phyloP scores from a whole-genome alignment of 2,888 invertebrate species.

The Mongoloraphidia duomilia region DNA sequence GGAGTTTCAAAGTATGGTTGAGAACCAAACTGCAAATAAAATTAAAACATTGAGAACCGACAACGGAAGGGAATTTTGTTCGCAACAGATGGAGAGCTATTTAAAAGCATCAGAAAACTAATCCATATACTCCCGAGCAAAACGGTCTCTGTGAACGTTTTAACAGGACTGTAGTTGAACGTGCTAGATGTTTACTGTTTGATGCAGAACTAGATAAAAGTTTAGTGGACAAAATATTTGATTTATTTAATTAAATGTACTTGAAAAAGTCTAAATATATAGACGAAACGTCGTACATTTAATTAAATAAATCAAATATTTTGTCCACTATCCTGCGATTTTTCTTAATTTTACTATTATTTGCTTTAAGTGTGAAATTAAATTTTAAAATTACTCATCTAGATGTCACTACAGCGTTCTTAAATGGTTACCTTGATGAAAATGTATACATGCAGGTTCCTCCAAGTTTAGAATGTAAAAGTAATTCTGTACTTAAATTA shows the following conservation, averaged over 20 bases:
- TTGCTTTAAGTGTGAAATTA: constrained; percentile 12
- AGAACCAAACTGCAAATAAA: constrained; percentile 14
- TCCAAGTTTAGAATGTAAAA: background rate
- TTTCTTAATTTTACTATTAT: constrained; percentile 14
- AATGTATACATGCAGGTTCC: constrained; percentile 9
- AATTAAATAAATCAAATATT: too few species aligned
- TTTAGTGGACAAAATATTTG: too few species aligned
- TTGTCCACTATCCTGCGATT: too few species aligned
- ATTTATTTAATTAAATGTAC: too few species aligned
- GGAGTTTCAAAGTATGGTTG: constrained; percentile 15
- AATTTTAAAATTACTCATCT: constrained; percentile 12
- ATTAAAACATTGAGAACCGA: constrained; percentile 17
- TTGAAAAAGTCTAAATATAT: too few species aligned
- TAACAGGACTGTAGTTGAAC: constrained; percentile 9
- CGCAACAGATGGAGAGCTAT: constrained; percentile 10
- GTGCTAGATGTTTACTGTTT: constrained; percentile 11
- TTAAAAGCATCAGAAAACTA: constrained; percentile 9
- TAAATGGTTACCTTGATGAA: constrained; percentile 17
- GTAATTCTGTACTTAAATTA: background rate
- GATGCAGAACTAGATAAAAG: too few species aligned
- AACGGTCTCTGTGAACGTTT: constrained; percentile 12
- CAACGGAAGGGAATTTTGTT: constrained; percentile 16
- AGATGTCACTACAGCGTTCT: constrained; percentile 17
- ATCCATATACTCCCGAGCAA: constrained; percentile 9
- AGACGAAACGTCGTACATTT: too few species aligned